Base-by-base conservation (phyloP, 30 jellyfish, hydroid and myxozoan species). In the Pelagia noctiluca region DNA sequence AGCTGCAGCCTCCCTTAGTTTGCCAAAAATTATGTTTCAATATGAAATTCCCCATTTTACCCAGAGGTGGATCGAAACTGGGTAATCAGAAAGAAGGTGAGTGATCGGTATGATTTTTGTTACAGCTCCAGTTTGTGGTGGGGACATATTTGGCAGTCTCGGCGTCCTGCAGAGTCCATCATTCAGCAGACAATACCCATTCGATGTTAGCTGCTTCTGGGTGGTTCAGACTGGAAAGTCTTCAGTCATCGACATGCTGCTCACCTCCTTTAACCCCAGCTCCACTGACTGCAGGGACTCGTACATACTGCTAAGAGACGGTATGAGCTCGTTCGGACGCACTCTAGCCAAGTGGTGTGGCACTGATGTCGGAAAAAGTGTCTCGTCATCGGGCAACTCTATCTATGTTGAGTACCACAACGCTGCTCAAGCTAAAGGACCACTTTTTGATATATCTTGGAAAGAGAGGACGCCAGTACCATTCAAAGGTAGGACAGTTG, bases 51-150 rank as follows among this genome's bases (percentile, higher is more conserved):
- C n/a, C n/a, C n/a, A n/a, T n/a, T n/a, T n/a, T n/a, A n/a, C n/a
- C n/a, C n/a, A n/a, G n/a, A n/a, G n/a, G n/a, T n/a, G n/a, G n/a
- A n/a, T n/a, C n/a, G n/a, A n/a, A n/a, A n/a, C n/a, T n/a, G n/a
- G n/a, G n/a, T n/a, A n/a, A n/a, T n/a, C n/a, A n/a, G n/a, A n/a
- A n/a, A n/a, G n/a, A n/a, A n/a, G n/a, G n/a, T n/a, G n/a, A n/a
- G n/a, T n/a, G n/a, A n/a, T n/a, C n/a, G n/a, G n/a, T n/a, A n/a
- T 67, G 22, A 23, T 12, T 29, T 47, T 33, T 36, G 1, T 35
- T 72, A 24, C 78, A 88, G 97, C 89, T 11, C 97, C 97, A 18
- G 48, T 30, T 11, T 88, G 97, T 63, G 97, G 97, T 0, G 92
- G 93, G 0, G 46, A 83, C 25, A n/a, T 78, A 23, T 88, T 35